Evolutionary conservation across 2,113 vertebrate genomes (phyloP), one percentile per base, ranked within the genome.

Genomic region (Xenopus laevis): DNA sequence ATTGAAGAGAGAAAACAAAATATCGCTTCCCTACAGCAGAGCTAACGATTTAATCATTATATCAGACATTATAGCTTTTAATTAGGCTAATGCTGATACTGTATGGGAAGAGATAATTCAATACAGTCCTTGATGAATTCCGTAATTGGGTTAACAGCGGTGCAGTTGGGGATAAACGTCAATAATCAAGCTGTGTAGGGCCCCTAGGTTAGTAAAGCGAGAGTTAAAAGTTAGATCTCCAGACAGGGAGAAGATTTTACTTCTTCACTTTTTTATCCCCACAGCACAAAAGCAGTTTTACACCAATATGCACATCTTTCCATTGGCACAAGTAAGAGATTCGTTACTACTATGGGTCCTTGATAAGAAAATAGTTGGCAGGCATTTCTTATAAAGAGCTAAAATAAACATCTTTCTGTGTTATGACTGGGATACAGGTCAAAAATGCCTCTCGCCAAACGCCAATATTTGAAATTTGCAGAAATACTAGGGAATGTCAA

Each of bases 1-100:
- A 96, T 97, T 95, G 95, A 95, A 93, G 90, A 90, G 90, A 90
- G 90, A 92, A 91, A 94, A 97, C 94, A 91, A 93, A 94, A 95
- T 94, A 95, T 94, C 93, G 91, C 94, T 95, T 95, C 93, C 88
- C 95, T 92, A 93, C 92, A 92, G 95, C 90, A 94, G 92, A 92
- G 94, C 93, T 95, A 94, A 97, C 93, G 94, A 96, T 96, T 96
- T 95, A 95, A 97, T 96, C 94, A 96, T 93, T 94, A 93, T 90
- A 94, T 93, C 94, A 91, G 91, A 90, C 91, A 92, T 93, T 90
- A 93, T 90, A 91, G 91, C 90, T 95, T 95, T 93, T 96, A 95
- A 96, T 96, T 96, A 94, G 94, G 92, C 90, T 93, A 91, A 94
- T 93, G 89, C 87, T 92, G 92, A 92, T 92, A 89, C 89, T 92